Conservation (phyloP, 1,140 invertebrate species). For the Leptestheria dahalacensis region DNA sequence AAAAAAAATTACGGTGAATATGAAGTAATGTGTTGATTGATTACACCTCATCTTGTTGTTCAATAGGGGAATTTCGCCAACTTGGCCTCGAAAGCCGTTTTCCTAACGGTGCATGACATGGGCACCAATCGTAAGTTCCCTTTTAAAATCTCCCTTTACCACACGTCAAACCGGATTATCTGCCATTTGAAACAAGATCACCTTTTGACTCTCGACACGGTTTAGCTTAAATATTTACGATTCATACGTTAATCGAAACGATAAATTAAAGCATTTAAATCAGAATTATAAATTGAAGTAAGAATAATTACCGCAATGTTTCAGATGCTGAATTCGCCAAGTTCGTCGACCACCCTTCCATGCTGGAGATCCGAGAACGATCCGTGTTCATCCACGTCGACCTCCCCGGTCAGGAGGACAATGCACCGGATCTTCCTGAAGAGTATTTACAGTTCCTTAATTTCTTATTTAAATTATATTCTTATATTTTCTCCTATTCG, state of each 20-base stretch:
- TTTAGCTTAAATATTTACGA: too few relatives aligned
- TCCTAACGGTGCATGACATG: constrained; percentile 76
- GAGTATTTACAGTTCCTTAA: constrained; percentile 36
- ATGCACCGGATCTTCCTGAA: constrained; percentile 49
- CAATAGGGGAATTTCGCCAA: constrained; percentile 40
- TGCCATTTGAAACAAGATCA: too few relatives aligned
- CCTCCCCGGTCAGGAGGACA: constrained; percentile 73
- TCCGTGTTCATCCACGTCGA: constrained; percentile 79
- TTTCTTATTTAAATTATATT: background rate
- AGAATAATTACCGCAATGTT: background rate
- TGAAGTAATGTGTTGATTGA: background rate
- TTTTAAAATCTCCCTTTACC: too few relatives aligned
- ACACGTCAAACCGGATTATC: too few relatives aligned
- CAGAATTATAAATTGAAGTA: too few relatives aligned
- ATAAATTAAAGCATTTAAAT: too few relatives aligned
- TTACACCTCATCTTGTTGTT: constrained; percentile 10
- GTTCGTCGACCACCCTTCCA: constrained; percentile 60
- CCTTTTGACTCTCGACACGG: too few relatives aligned
- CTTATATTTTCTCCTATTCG: too few relatives aligned
- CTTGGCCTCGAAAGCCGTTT: constrained; percentile 47
- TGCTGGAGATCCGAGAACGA: constrained; percentile 66
- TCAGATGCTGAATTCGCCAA: constrained; percentile 57
- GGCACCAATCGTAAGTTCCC: constrained; percentile 66
- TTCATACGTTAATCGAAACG: too few relatives aligned
- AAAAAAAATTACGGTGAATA: too few relatives aligned